phyloP scores from a whole-genome alignment of 2,888 invertebrate species.

The Lithophane semibrunnea region DNA sequence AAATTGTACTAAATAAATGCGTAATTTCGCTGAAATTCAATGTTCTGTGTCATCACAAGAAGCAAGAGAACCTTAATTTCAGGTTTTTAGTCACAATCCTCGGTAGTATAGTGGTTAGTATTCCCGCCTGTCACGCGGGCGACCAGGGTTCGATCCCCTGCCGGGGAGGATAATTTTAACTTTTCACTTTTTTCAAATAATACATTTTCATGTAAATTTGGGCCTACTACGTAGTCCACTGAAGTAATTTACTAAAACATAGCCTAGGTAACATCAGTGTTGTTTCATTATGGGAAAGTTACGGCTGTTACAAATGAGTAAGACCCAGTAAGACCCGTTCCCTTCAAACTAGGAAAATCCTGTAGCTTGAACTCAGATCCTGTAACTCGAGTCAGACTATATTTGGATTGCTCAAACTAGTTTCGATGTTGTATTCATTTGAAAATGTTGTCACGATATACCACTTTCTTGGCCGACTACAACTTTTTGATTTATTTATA shows the following conservation, averaged over 20 bases:
- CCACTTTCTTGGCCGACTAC: no score
- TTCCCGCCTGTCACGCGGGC: constrained; percentile 91
- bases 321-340: no score
- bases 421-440: background rate
- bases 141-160: constrained; percentile 73
- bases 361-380: no score
- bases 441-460: no score
- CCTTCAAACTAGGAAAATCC: no score
- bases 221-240: background rate
- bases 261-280: no score
- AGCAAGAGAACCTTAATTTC: background rate
- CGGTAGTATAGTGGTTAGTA: constrained; percentile 89
- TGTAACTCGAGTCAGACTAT: background rate
- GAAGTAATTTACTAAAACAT: background rate
- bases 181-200: background rate
- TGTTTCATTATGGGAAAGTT: no score
- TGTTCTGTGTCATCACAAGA: background rate
- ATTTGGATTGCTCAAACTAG: background rate
- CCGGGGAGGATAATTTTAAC: constrained; percentile 39
- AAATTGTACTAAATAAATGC: no score
- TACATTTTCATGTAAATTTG: background rate
- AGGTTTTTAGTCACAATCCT: background rate
- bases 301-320: no score
- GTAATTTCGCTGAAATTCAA: background rate
- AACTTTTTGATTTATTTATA: no score